phyloP scores from a whole-genome alignment of 1,140 invertebrate genomes.

The Drosophila kikkawai region DNA sequence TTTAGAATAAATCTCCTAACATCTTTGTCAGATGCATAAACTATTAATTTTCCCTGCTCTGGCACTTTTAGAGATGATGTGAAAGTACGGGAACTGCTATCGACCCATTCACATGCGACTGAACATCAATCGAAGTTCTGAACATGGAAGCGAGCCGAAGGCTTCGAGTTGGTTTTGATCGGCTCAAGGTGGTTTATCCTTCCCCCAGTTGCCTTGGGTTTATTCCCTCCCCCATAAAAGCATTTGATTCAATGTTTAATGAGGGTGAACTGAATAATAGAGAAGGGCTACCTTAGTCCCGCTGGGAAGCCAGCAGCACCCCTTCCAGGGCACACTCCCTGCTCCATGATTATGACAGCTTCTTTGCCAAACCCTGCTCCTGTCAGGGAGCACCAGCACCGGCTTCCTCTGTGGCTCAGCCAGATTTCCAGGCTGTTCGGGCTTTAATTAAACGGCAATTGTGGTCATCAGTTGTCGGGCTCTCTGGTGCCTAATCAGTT shows the following conservation, averaged over 20 bases:
- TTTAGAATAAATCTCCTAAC: conserved; percentile 55
- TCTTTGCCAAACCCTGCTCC: conserved; percentile 21
- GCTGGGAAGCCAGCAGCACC: conserved; percentile 13
- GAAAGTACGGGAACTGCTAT: not conserved
- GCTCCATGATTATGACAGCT: conserved; percentile 60
- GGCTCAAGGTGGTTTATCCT: conserved; percentile 8
- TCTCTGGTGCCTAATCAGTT: conserved; percentile 62
- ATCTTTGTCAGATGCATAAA: conserved; percentile 50
- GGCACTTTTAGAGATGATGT: not conserved
- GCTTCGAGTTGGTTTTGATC: conserved; percentile 28
- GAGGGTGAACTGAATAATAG: conserved; percentile 44
- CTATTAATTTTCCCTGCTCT: conserved; percentile 4
- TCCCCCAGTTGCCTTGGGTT: not conserved
- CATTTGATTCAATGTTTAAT: conserved; percentile 64
- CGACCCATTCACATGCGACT: conserved; percentile 14
- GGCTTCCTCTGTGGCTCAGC: conserved; percentile 16
- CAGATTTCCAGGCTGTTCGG: conserved; percentile 19
- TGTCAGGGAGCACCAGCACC: conserved; percentile 25
- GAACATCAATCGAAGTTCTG: conserved; percentile 38
- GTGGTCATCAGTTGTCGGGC: conserved; percentile 45
- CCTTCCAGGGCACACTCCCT: conserved; percentile 2
- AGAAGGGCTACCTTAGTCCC: conserved; percentile 34
- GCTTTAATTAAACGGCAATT: conserved; percentile 73
- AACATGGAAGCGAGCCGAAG: not conserved
- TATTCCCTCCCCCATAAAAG: conserved; percentile 27